Percentiles rank a stretch among this genome's conserved stretches.
Conservation (phyloP, 2,113 vertebrate species). For the Pholis gunnellus region DNA sequence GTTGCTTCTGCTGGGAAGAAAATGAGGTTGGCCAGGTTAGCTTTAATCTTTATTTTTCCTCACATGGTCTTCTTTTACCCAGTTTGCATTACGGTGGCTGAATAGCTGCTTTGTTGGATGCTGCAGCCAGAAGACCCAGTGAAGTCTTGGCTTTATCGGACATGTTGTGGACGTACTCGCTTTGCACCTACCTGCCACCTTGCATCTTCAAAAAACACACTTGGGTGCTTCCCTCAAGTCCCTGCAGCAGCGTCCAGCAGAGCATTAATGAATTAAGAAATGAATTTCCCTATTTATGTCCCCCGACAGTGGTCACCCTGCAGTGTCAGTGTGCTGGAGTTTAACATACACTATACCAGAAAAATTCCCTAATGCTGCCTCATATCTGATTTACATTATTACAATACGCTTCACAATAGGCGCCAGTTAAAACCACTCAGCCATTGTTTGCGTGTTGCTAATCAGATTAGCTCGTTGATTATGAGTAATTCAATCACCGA, state of each 20-base stretch:
- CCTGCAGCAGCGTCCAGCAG: not conserved
- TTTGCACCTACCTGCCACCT: not conserved
- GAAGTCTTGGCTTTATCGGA: conserved; percentile 3
- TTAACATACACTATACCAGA: conserved; percentile 15
- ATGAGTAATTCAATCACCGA: conserved; percentile 32
- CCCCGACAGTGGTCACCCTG: not conserved
- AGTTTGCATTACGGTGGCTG: conserved; percentile 10
- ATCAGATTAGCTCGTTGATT: conserved; percentile 41
- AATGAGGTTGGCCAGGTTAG: conserved; percentile 24
- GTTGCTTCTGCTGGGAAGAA: conserved; percentile 22
- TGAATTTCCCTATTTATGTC: conserved; percentile 5
- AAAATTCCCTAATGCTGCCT: conserved; percentile 4
- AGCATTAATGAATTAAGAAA: not conserved
- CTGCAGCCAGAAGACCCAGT: conserved; percentile 9
- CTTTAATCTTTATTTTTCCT: conserved; percentile 37
- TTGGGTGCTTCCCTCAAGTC: not conserved
- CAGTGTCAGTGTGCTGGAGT: not conserved
- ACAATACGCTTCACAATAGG: conserved; percentile 17
- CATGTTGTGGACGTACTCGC: conserved; percentile 14
- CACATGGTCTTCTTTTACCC: conserved; percentile 32
- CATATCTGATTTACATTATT: conserved; percentile 43
- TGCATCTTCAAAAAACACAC: not conserved
- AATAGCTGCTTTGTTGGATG: conserved; percentile 51
- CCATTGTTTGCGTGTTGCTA: conserved; percentile 43
- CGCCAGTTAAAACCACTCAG: conserved; percentile 26